Evolutionary conservation across 92 coral and sea anemone genomes (phyloP).

Genomic region (Micromussa lordhowensis): DNA sequence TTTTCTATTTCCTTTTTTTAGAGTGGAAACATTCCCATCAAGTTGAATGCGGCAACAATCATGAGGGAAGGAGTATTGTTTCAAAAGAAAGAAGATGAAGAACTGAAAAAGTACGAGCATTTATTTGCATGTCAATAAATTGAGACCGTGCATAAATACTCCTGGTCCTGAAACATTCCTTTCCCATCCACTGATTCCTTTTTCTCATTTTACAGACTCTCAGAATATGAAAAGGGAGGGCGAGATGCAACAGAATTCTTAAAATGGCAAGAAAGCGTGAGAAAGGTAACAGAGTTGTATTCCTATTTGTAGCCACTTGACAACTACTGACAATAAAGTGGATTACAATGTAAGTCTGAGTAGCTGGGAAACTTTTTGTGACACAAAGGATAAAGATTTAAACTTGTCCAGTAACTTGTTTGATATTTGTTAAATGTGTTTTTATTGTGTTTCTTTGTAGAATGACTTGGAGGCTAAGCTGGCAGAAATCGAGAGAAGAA

Average conservation of each 20-base stretch:
- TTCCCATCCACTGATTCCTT: background rate
- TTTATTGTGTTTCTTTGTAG: slow-evolving; percentile 39
- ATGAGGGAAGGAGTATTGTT: slow-evolving; percentile 96
- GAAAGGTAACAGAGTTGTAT: slow-evolving; percentile 57
- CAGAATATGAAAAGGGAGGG: slow-evolving; percentile 95
- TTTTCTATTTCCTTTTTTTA: slow-evolving; percentile 1
- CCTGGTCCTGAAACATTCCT: background rate
- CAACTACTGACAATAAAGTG: no score
- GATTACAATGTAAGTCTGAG: no score
- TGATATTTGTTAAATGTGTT: background rate
- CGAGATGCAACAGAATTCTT: slow-evolving; percentile 92
- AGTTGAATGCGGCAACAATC: slow-evolving; percentile 91
- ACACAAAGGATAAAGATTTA: no score
- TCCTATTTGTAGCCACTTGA: no score
- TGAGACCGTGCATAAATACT: background rate
- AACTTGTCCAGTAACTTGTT: no score
- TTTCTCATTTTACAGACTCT: slow-evolving; percentile 57
- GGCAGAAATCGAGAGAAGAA: slow-evolving; percentile 91
- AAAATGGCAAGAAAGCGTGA: slow-evolving; percentile 91
- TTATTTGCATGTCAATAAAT: background rate
- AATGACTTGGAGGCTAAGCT: slow-evolving; percentile 86
- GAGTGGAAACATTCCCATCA: slow-evolving; percentile 92
- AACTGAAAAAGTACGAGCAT: slow-evolving; percentile 74
- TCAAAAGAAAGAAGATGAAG: slow-evolving; percentile 95
- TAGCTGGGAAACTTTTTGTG: no score